Base-by-base conservation (phyloP, 2,113 vertebrate genomes). In the Calyptomena viridis region DNA sequence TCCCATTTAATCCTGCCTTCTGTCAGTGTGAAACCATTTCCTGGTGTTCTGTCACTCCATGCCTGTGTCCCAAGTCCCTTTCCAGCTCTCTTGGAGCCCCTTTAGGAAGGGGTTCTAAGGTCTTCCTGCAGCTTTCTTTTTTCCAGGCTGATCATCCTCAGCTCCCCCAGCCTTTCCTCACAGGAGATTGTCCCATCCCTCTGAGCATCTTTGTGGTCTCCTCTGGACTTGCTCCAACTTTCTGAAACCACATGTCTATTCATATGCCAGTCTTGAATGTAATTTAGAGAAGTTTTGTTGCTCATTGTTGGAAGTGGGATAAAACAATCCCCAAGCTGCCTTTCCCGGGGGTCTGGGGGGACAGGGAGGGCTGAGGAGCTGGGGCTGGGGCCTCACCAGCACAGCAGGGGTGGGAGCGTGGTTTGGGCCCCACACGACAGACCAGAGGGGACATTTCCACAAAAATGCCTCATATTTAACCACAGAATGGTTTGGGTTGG, bases 281-380 rank as follows among this genome's bases (percentile, higher is more conserved):
- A 63, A 63, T 63, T 30, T 40, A 40, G 17, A 23, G 28, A 53
- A 50, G 47, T 69, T 31, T 53, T 31, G n/a, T 12, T 12, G 25
- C 31, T 4, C n/a, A 37, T n/a, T 3, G 16, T 9, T 52, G 53
- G 30, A 20, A 73, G 62, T 1, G 8, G 16, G 10, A 11, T 30
- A 12, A 8, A 2, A 8, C 0, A 13, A 14, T 44, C 44, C 9
- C 10, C n/a, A n/a, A n/a, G n/a, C n/a, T n/a, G n/a, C n/a, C n/a
- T n/a, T 56, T 42, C 53, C 20, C 1, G 3, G 23, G 72, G 14
- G 12, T 3, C 5, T 8, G 15, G 33, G n/a, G n/a, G 3, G 20
- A 2, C 4, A 5, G 33, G n/a, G 1, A 2, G 14, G 25, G 8
- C 1, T 6, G 64, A 9, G 18, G 20, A 14, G 23, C 39, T 0